These are phyloP conservation scores for Crepidodera aurea DNA, from an alignment of 2,888 invertebrate species.

Conservation along the genomic window DNA sequence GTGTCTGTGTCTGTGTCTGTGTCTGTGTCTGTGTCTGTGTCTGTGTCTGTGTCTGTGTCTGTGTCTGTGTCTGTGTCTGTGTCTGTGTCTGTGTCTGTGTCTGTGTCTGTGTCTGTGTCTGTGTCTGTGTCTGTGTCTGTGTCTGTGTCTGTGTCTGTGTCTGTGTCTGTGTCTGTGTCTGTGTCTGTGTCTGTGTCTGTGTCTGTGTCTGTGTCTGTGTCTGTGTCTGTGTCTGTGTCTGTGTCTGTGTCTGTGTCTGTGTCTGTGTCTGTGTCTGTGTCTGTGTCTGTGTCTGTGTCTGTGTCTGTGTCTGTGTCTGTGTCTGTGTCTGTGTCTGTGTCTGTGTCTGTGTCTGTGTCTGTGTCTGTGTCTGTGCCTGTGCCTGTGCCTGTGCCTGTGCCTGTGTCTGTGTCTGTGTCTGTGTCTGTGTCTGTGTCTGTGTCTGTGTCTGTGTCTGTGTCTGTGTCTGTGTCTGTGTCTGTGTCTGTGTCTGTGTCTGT, in stretches of 20 bases:
- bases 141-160: not conserved
- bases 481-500: not conserved
- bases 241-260: not conserved
- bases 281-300: not conserved
- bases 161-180: not conserved
- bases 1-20: not conserved
- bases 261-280: not conserved
- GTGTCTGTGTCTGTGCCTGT: not conserved
- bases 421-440: not conserved
- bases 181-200: not conserved
- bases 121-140: not conserved
- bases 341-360: not conserved
- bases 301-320: not conserved
- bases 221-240: not conserved
- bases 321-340: not conserved
- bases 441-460: not conserved
- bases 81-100: not conserved
- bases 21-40: not conserved
- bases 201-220: not conserved
- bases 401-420: not conserved
- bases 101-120: not conserved
- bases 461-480: not conserved
- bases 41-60: not conserved
- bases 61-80: not conserved
- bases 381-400: not conserved